These are phyloP conservation scores for Thamnophis elegans DNA, from an alignment of 2,797 vertebrate genomes.

Conservation along the genomic window DNA sequence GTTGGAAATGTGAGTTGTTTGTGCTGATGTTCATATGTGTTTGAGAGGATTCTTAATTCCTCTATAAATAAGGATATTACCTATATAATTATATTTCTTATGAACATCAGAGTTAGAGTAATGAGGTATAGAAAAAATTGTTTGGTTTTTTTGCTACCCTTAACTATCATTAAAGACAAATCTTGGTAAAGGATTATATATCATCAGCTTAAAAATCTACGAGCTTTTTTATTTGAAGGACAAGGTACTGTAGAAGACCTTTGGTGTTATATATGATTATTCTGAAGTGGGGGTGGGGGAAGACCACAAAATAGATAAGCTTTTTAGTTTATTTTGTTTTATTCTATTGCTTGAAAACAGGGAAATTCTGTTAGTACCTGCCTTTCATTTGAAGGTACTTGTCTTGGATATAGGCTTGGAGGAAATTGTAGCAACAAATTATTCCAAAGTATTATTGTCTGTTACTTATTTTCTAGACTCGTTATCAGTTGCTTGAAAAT, in stretches of 20 bases:
- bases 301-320: background rate
- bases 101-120: background rate
- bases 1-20: background rate
- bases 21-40: background rate
- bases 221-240: background rate
- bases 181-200: background rate
- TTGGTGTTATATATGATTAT: background rate
- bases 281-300: background rate
- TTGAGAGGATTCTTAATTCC: background rate
- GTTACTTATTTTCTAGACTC: conserved; percentile 78
- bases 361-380: background rate
- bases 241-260: background rate
- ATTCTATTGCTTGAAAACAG: background rate
- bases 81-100: background rate
- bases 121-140: background rate
- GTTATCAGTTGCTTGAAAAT: conserved; percentile 87
- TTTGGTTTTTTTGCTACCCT: background rate
- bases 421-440: background rate
- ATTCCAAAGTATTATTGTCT: conserved; percentile 29
- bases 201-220: background rate
- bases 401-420: fast-evolving
- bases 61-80: background rate
- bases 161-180: background rate
- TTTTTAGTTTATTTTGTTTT: background rate
- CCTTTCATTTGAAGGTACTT: background rate